Evolutionary conservation across 2,888 invertebrate species (phyloP).

Genomic region (Norana najaformis): DNA sequence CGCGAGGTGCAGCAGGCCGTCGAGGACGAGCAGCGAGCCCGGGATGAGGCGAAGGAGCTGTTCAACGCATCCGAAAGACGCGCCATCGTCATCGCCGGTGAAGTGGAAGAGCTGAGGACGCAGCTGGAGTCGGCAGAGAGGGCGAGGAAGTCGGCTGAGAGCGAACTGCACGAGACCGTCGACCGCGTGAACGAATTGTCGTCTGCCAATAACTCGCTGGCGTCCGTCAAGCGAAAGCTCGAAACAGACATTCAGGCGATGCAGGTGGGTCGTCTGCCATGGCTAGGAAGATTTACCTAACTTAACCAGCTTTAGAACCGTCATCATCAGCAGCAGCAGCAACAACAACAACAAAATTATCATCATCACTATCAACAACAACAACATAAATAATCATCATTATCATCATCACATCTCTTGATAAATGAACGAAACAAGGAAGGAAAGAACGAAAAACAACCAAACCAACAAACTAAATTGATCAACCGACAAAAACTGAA

Average conservation of each 20-base stretch:
- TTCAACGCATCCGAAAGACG: conserved; percentile 95
- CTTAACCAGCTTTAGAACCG: not conserved
- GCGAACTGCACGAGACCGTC: conserved; percentile 94
- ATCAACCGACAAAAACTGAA: no score
- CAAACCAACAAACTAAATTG: not conserved
- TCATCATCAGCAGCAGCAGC: not conserved
- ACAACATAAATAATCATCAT: no score
- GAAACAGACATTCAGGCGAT: conserved; percentile 97
- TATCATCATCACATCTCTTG: not conserved
- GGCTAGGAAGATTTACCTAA: not conserved
- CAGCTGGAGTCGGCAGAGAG: conserved; percentile 91
- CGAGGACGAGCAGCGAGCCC: conserved; percentile 94
- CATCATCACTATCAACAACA: not conserved
- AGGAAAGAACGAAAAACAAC: not conserved
- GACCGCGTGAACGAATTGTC: conserved; percentile 96
- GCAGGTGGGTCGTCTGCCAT: conserved; percentile 46
- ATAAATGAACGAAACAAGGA: not conserved
- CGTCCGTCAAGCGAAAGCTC: conserved; percentile 97
- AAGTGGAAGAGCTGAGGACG: conserved; percentile 95
- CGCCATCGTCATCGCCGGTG: conserved; percentile 94
- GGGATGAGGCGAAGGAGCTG: conserved; percentile 96
- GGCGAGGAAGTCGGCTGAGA: conserved; percentile 95
- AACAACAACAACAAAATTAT: not conserved
- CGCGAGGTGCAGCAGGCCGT: conserved; percentile 84
- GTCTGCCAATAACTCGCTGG: conserved; percentile 89